Evolutionary conservation across 2,113 vertebrate species (phyloP), one percentile per base, ranked within the genome.

Genomic region (Notarius lentiginosus): DNA sequence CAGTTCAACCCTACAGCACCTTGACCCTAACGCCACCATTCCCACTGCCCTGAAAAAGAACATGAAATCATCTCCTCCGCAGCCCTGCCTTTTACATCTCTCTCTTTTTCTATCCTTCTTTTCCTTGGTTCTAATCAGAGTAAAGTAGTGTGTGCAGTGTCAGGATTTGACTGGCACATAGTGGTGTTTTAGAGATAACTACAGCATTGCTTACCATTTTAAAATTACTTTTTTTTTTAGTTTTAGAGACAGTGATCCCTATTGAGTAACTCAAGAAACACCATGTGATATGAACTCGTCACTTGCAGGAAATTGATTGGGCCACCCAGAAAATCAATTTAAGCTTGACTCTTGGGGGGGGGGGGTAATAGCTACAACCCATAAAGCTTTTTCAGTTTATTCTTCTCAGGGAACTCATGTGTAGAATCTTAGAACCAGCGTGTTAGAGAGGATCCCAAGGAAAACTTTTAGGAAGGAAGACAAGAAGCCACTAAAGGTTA

Each of bases 1-100:
- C 70, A 88, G 79, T 72, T 53, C 30, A 51, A 70, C 63, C 86
- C 70, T 89, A 22, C 60, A 89, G 85, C 72, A 81, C 51, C 22
- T 1, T 8, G 9, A 63, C 34, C 61, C n/a, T 55, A 83, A 53
- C 61, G 51, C 65, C 51, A 61, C n/a, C 34, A 79, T 80, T 41
- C 76, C n/a, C 51, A 27, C 30, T 34, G 30, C 22, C 51, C 61
- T 65, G 53, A 49, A 24, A 75, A 49, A 49, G 18, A 75, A 20
- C 22, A 4, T 75, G 41, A 79, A 56, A 79, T 79, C 53, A 27
- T 30, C 76, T 79, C 53, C 53, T 17, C 14, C 53, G 30, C 76
- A 7, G 30, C 27, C 27, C 7, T 56, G 24, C 14, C 11, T 20
- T 56, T 9, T 53, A 55, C 6, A 77, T 77, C 55, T 55, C 5